Evolutionary conservation across 2,888 invertebrate genomes (phyloP).

Genomic region (Shargacucullia verbasci): DNA sequence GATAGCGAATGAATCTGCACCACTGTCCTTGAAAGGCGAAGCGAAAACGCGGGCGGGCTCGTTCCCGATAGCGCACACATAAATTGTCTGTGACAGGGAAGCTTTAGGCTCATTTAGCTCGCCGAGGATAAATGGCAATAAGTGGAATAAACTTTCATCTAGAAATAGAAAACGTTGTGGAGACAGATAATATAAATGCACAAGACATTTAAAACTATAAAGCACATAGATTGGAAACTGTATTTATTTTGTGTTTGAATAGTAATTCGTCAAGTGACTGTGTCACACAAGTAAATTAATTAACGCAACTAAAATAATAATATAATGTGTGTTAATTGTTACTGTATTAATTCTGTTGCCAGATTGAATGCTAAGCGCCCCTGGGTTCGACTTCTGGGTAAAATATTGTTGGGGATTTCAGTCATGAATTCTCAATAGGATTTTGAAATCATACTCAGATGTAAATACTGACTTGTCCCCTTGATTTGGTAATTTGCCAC

Average conservation of each 20-base stretch:
- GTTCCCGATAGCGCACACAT: slow-evolving; percentile 49
- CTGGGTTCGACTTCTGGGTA: too few species aligned
- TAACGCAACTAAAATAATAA: too few species aligned
- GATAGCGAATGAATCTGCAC: slow-evolving; percentile 44
- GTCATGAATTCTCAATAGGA: too few species aligned
- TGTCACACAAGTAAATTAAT: too few species aligned
- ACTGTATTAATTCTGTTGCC: too few species aligned
- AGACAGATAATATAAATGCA: slow-evolving; percentile 40
- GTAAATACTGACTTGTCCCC: too few species aligned
- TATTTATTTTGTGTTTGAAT: neutral
- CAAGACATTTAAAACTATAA: slow-evolving; percentile 28
- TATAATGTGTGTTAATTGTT: too few species aligned
- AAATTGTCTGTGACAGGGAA: slow-evolving; percentile 52
- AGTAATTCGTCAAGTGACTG: too few species aligned
- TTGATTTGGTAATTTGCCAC: too few species aligned
- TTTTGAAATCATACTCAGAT: too few species aligned
- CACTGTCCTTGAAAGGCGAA: slow-evolving; percentile 46
- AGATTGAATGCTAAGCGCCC: too few species aligned
- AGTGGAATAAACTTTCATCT: slow-evolving; percentile 53
- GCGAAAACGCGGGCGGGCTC: slow-evolving; percentile 43
- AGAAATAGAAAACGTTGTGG: slow-evolving; percentile 43
- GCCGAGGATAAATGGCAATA: slow-evolving; percentile 53
- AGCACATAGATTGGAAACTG: slow-evolving; percentile 12
- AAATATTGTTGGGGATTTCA: too few species aligned
- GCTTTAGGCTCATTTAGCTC: slow-evolving; percentile 54